Conservation (phyloP, 2,113 vertebrate genomes). For the Struthidea cinerea region DNA sequence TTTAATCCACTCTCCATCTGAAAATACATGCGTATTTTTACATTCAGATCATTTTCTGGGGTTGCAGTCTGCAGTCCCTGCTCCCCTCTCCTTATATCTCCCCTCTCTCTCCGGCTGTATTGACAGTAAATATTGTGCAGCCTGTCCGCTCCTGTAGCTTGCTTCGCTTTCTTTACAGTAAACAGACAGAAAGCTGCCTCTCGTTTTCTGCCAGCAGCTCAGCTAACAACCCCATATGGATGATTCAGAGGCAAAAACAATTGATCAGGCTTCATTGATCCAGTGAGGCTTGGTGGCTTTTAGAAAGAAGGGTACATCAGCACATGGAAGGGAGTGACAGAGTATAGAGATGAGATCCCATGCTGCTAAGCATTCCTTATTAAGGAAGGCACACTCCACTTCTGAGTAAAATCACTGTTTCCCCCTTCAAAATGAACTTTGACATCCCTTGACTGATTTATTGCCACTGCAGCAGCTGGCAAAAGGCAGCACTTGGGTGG, state of each 20-base stretch:
- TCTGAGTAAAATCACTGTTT: neutral
- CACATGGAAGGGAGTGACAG: neutral
- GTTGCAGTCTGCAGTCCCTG: neutral
- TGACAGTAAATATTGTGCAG: conserved; percentile 69
- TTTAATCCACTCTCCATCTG: neutral
- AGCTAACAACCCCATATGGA: conserved; percentile 13
- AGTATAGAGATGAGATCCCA: neutral
- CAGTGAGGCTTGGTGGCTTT: neutral
- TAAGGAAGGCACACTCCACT: neutral
- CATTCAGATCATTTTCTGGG: neutral
- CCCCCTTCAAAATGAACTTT: neutral
- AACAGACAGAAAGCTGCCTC: conserved; percentile 59
- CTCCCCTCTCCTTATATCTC: conserved; percentile 13
- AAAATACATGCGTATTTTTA: neutral
- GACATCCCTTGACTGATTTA: neutral
- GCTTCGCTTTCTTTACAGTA: conserved; percentile 69
- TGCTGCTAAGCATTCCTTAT: neutral
- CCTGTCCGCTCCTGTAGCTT: conserved; percentile 37
- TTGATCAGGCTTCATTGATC: conserved; percentile 35
- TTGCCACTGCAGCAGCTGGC: neutral
- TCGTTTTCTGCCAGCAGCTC: conserved; percentile 22
- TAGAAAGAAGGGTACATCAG: neutral
- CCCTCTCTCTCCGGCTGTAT: conserved; percentile 36
- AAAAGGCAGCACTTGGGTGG: neutral
- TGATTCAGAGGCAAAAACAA: conserved; percentile 38